Base-by-base conservation (phyloP, 2,888 invertebrate species). In the Mechanitis mazaeus region DNA sequence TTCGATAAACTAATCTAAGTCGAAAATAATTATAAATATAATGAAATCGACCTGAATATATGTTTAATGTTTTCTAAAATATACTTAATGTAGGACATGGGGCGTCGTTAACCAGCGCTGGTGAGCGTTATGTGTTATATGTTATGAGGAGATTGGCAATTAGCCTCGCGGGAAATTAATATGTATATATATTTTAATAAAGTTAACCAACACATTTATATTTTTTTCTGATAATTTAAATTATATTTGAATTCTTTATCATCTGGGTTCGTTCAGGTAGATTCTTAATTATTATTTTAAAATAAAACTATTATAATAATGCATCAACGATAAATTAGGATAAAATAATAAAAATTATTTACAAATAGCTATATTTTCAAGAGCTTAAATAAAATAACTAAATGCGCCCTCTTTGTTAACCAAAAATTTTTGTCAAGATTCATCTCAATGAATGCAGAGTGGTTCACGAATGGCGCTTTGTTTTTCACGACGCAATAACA, bases 1-100 rank as follows among this genome's bases (percentile, higher is more conserved):
- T 50, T 57, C 55, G 53, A 64, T 66, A 65, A 47, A 65, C 54
- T 64, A 55, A 45, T 56, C 31, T 53, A 33, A 5, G 35, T 55
- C 42, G 31, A 55, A 62, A 62, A 60, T 58, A 60, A 56, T 59
- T 56, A 55, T 20, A 33, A 31, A 7, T 31, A 47, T 47, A 31
- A 2, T 31, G 5, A 31, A 50, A 50, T 50, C 31, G 7, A 12
- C 28, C 2, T 20, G 31, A 50, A 50, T 31, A 9, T 50, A 20
- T 20, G 20, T 20, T 20, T 20, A 31, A 20, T 20, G 20, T 20
- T 20, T 20, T 20, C 20, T 20, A 31, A 31, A 50, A 50, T 12
- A 9, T 50, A 3, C 6, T 35, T 31, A 31, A 3, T 28, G 28
- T 50, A 28, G 28, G 7, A 31, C 7, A 11, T 31, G 50, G 50